Base-by-base conservation (phyloP, 2,113 vertebrate species). In the Psilopogon haemacephalus region DNA sequence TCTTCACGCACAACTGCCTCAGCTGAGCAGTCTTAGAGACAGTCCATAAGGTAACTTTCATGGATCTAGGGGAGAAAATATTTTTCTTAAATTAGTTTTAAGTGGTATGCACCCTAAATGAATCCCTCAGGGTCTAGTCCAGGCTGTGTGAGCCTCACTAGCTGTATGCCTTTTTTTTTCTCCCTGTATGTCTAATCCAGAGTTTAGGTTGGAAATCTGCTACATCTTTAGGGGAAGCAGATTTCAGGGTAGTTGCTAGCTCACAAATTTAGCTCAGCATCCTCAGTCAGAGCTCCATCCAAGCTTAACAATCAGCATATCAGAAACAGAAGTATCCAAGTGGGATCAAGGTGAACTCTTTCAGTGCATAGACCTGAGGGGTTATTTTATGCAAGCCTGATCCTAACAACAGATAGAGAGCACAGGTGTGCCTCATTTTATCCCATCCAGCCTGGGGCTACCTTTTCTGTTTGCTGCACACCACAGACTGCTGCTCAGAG, bases 221-320 rank as follows among this genome's bases (percentile, higher is more conserved):
- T 0, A 0, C 15, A 0, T 56, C 27, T 46, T 52, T 11, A 50
- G 8, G 9, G 16, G 4, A 4, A 42, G 10, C 15, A 60, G 52
- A 18, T 2, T 1, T n/a, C 30, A 44, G 19, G 24, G 15, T 30
- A 33, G n/a, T 8, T 63, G 15, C 8, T 68, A n/a, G 16, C 6
- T 56, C 2, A 0, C 38, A 33, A 38, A 52, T 56, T 56, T 30
- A 67, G 3, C 54, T 78, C 59, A 38, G 26, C 14, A 38, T 4
- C 7, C 17, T 60, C 38, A 84, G 6, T 4, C n/a, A 59, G 32
- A 3, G 20, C 26, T 52, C 3, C n/a, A 42, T 8, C 8, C 28
- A 52, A 7, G 78, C 55, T 81, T 89, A 59, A 40, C 15, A 27
- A 4, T 1, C 3, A 2, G 9, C 3, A 1, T 42, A 52, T 27